A percentile compares a stretch with the other conserved stretches of the same genome.
These are phyloP conservation scores for Cosmia trapezina DNA, from an alignment of 2,888 invertebrate genomes.

Conservation along the genomic window DNA sequence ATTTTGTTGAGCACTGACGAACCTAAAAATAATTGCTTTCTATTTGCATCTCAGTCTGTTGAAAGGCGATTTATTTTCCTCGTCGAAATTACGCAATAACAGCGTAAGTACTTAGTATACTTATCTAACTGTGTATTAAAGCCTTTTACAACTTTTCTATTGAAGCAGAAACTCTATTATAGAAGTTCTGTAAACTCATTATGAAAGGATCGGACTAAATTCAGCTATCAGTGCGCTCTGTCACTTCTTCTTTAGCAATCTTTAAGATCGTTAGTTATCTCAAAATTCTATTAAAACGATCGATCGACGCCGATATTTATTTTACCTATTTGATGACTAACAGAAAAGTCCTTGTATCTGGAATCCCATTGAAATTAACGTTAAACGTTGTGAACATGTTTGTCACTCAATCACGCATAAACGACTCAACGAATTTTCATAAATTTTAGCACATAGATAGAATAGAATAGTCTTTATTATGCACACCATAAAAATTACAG, in stretches of 20 bases:
- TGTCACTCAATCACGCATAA: conserved; percentile 1
- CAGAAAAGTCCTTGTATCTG: too few relatives aligned
- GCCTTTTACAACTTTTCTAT: conserved; percentile 46
- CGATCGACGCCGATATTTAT: conserved; percentile 25
- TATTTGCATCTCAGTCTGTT: conserved; percentile 16
- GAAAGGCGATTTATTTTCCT: conserved; percentile 16
- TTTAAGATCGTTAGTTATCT: conserved; percentile 31
- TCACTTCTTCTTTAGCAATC: conserved; percentile 33
- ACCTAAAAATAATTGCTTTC: conserved; percentile 31
- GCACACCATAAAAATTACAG: too few relatives aligned
- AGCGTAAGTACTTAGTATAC: conserved; percentile 7
- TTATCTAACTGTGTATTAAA: conserved; percentile 26
- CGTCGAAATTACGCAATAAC: conserved; percentile 18
- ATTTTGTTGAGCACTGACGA: conserved; percentile 10
- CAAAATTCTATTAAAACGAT: conserved; percentile 24
- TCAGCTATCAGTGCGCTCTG: conserved; percentile 32
- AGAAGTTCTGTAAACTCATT: conserved; percentile 52
- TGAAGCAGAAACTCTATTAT: conserved; percentile 42
- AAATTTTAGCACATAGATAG: not conserved
- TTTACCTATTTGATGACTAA: not conserved
- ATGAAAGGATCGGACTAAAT: conserved; percentile 34
- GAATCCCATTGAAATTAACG: too few relatives aligned
- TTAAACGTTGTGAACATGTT: not conserved
- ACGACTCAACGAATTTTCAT: not conserved
- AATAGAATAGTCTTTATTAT: too few relatives aligned